Evolutionary conservation across 2,888 invertebrate species (phyloP).

Genomic region (Drosophila antonietae): DNA sequence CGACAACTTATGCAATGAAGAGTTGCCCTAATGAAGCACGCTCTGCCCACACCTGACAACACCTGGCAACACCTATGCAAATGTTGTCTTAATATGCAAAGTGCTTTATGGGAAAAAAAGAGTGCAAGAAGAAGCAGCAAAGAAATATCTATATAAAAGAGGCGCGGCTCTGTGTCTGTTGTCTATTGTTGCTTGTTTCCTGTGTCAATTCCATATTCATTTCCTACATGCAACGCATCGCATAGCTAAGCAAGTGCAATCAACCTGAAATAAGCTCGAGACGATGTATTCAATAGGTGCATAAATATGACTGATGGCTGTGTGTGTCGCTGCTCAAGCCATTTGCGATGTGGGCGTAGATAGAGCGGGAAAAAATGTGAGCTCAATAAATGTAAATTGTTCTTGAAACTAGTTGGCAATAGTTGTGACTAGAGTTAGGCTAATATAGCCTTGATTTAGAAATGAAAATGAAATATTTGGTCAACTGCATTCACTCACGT

Average conservation of each 20-base stretch:
- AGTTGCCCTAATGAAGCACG: slow-evolving; percentile 33
- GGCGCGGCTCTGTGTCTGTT: slow-evolving; percentile 57
- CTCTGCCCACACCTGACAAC: slow-evolving; percentile 27
- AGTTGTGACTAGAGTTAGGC: not conserved
- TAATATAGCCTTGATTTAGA: no score
- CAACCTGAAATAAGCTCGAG: slow-evolving; percentile 51
- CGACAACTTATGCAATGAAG: slow-evolving; percentile 32
- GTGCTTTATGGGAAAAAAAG: slow-evolving; percentile 47
- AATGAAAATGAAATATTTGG: no score
- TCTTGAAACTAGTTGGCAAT: not conserved
- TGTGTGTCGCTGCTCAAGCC: not conserved
- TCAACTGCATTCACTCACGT: not conserved
- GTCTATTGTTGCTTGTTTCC: slow-evolving; percentile 61
- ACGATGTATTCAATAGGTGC: slow-evolving; percentile 10
- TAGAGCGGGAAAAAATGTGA: no score
- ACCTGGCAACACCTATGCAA: slow-evolving; percentile 66
- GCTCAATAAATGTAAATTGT: not conserved
- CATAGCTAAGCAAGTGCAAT: slow-evolving; percentile 70
- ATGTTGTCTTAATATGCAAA: slow-evolving; percentile 75
- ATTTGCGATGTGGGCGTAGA: not conserved
- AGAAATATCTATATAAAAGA: slow-evolving; percentile 24
- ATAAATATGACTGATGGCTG: not conserved
- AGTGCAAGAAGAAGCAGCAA: not conserved
- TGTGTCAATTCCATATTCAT: slow-evolving; percentile 63
- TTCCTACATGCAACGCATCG: slow-evolving; percentile 60